phyloP scores from a whole-genome alignment of 2,113 vertebrate species.

The Bufo gargarizans region DNA sequence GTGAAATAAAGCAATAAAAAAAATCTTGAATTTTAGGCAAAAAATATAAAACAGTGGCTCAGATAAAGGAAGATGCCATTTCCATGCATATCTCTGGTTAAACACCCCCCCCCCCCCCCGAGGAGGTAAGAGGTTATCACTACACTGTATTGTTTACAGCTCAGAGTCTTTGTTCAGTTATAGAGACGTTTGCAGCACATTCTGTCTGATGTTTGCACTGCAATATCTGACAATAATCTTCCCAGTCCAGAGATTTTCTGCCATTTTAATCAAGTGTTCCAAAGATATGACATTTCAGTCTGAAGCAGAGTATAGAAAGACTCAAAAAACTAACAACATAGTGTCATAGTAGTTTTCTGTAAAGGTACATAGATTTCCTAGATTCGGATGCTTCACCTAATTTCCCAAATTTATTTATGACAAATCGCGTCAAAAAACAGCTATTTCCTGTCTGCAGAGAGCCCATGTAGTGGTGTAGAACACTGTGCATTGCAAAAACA shows the following conservation, averaged over 20 bases:
- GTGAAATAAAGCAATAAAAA: constrained; percentile 34
- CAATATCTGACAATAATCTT: constrained; percentile 3
- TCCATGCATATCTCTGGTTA: not conserved
- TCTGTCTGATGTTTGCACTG: constrained; percentile 9
- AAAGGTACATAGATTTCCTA: not conserved
- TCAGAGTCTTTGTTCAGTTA: not conserved
- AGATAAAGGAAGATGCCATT: not conserved
- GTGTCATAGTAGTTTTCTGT: not conserved
- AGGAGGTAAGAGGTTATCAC: constrained; percentile 39
- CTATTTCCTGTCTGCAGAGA: too few relatives aligned
- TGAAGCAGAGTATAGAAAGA: not conserved
- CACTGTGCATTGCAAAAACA: too few relatives aligned
- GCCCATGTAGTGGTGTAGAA: too few relatives aligned
- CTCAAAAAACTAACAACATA: not conserved
- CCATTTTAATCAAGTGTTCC: constrained; percentile 15
- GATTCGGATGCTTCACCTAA: not conserved
- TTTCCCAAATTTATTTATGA: too few relatives aligned
- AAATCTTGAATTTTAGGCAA: constrained; percentile 20
- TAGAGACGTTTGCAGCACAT: not conserved
- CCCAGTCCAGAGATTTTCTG: not conserved
- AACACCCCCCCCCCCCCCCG: constrained; percentile 8
- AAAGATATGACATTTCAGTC: not conserved
- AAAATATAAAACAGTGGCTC: constrained; percentile 9
- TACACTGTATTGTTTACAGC: constrained; percentile 14
- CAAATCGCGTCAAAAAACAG: too few relatives aligned